Evolutionary conservation across 1,140 invertebrate genomes (phyloP).

Genomic region (Antheraea pernyi): DNA sequence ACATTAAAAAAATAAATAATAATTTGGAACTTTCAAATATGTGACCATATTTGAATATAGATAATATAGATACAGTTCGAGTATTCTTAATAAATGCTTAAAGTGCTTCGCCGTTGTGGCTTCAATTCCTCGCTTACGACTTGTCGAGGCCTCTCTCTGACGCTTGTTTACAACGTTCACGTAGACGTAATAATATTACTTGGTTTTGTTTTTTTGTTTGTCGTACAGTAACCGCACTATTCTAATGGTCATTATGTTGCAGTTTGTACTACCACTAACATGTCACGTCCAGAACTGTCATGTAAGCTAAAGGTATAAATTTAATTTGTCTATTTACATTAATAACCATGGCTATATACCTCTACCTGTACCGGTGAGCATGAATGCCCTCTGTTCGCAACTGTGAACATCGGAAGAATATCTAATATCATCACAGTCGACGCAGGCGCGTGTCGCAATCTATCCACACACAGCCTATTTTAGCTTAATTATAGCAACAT

Average conservation of each 20-base stretch:
- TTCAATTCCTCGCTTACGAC: slow-evolving; percentile 71
- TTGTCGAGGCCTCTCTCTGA: slow-evolving; percentile 67
- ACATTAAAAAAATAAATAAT: slow-evolving; percentile 1
- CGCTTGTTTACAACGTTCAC: slow-evolving; percentile 72
- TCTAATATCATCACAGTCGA: slow-evolving; percentile 57
- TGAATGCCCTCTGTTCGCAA: slow-evolving; percentile 53
- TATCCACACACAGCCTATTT: slow-evolving; percentile 71
- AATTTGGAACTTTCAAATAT: too few species aligned
- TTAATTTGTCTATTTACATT: slow-evolving; percentile 76
- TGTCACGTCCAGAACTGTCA: slow-evolving; percentile 79
- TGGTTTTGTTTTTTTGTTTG: slow-evolving; percentile 74
- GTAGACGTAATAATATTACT: slow-evolving; percentile 74
- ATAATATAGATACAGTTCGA: slow-evolving; percentile 55
- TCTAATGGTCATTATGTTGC: slow-evolving; percentile 79
- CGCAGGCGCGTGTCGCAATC: slow-evolving; percentile 60
- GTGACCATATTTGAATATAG: slow-evolving; percentile 3
- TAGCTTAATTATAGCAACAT: slow-evolving; percentile 73
- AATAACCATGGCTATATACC: slow-evolving; percentile 57
- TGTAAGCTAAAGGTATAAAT: slow-evolving; percentile 79
- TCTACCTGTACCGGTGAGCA: slow-evolving; percentile 44
- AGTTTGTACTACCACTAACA: slow-evolving; percentile 79
- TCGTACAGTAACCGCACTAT: slow-evolving; percentile 78
- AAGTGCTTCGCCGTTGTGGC: slow-evolving; percentile 72
- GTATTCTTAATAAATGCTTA: slow-evolving; percentile 62
- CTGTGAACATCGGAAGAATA: slow-evolving; percentile 44